Evolutionary conservation across 2,888 invertebrate species (phyloP).

Genomic region (Drosophila anomalata): DNA sequence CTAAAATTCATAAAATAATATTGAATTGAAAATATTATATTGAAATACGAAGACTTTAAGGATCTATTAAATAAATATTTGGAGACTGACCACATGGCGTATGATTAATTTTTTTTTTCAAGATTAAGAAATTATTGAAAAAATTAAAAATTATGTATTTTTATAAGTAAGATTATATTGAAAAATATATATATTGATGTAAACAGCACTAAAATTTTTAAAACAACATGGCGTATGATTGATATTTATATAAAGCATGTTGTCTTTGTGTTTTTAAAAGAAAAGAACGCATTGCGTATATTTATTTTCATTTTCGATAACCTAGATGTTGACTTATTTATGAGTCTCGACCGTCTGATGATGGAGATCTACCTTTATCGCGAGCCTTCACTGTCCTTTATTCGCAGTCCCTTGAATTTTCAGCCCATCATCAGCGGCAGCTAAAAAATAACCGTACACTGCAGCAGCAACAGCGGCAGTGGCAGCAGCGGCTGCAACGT

Average conservation of each 20-base stretch:
- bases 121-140: too few species aligned
- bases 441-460: constrained; percentile 34
- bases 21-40: too few species aligned
- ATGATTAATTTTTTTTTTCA: too few species aligned
- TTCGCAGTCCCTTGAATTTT: constrained; percentile 24
- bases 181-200: too few species aligned
- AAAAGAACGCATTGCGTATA: neutral
- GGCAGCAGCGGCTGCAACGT: constrained; percentile 42
- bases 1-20: neutral
- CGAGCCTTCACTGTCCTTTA: constrained; percentile 25
- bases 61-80: too few species aligned
- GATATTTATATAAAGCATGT: neutral
- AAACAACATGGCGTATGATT: neutral
- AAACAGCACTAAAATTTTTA: neutral
- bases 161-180: too few species aligned
- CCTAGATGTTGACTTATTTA: neutral
- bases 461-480: constrained; percentile 48
- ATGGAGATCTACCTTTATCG: constrained; percentile 12
- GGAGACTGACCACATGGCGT: too few species aligned
- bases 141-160: too few species aligned
- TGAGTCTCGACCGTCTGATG: constrained; percentile 12
- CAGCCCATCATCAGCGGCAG: constrained; percentile 50
- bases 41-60: too few species aligned
- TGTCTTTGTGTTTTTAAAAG: neutral
- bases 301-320: neutral